Conservation (phyloP, 64 coral and sea anemone genomes). For the Actinia tenebrosa region DNA sequence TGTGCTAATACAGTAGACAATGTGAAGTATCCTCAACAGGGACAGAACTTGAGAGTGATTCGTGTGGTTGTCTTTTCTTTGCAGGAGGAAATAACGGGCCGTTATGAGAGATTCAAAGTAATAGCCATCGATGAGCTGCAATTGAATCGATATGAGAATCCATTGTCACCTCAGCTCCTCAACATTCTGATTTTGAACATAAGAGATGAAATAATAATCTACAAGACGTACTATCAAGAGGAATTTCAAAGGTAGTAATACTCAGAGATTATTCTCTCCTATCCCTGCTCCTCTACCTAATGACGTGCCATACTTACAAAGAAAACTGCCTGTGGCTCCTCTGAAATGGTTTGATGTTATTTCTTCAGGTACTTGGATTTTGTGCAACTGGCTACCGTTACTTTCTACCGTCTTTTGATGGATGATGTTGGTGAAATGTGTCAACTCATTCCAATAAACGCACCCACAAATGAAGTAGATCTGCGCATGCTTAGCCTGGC, state of each 20-base stretch:
- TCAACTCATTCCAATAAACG: slow-evolving; percentile 34
- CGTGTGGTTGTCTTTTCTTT: neutral
- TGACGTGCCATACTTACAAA: neutral
- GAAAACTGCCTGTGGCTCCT: too few relatives aligned
- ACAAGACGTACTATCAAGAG: slow-evolving; percentile 52
- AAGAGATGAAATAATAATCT: slow-evolving; percentile 65
- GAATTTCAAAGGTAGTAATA: slow-evolving; percentile 69
- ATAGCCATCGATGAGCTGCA: slow-evolving; percentile 54
- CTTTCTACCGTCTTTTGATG: slow-evolving; percentile 80
- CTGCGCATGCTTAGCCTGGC: slow-evolving; percentile 63
- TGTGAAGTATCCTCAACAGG: too few relatives aligned
- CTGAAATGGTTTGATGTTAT: neutral
- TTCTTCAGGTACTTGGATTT: slow-evolving; percentile 75
- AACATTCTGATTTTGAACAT: slow-evolving; percentile 68
- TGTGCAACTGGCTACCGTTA: slow-evolving; percentile 59
- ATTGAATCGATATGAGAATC: slow-evolving; percentile 23
- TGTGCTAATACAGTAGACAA: too few relatives aligned
- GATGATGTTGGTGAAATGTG: slow-evolving; percentile 69
- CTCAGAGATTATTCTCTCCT: neutral
- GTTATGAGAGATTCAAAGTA: slow-evolving; percentile 73
- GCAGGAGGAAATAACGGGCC: slow-evolving; percentile 57
- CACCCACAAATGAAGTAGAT: slow-evolving; percentile 43
- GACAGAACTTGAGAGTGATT: too few relatives aligned
- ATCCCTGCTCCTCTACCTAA: neutral
- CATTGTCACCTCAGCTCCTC: slow-evolving; percentile 51